Evolutionary conservation across 2,888 invertebrate genomes (phyloP), one percentile per base, ranked within the genome.

Genomic region (Germaria angustata): DNA sequence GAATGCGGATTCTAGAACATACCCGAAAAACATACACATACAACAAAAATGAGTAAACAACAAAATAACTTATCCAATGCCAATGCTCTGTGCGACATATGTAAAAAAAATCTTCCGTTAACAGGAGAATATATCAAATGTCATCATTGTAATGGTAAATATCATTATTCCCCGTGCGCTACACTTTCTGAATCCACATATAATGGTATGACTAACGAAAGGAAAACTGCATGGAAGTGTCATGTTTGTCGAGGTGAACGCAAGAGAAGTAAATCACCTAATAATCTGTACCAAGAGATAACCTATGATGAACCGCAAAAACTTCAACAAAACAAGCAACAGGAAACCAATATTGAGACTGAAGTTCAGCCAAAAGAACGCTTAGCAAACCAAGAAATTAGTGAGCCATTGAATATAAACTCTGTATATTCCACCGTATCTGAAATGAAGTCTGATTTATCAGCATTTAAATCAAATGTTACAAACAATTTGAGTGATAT

Each of bases 101-200:
- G 66, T 17, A 46, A 53, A 8, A 66, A 66, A 15, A 0, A 15
- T 11, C 20, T 66, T 1, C 66, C 66, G 1, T 1, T 39, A 13
- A 39, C 66, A 11, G 51, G 66, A 2, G 66, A 66, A 0, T 69
- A 69, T 8, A 13, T 69, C 2, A 55, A 44, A 13, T 55, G 41
- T 2, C 2, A 32, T 41, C 1, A 55, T 4, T 69, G 68, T 20
- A 32, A 9, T 4, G 1, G 32, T 44, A 55, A 69, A n/a, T 69
- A 69, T 15, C 68, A 69, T 8, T 55, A 17, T 9, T 41, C 44
- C 1, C 55, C 68, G 0, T 69, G 55, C 68, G 55, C 68, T 53
- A 32, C 66, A 24, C 7, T 65, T 15, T 49, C 65, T n/a, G 20
- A 65, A 32, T 46, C 63, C 11, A 46, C 65, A 53, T 66, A 51